phyloP scores from a whole-genome alignment of 2,797 vertebrate species.

The Nannoperca obscura region DNA sequence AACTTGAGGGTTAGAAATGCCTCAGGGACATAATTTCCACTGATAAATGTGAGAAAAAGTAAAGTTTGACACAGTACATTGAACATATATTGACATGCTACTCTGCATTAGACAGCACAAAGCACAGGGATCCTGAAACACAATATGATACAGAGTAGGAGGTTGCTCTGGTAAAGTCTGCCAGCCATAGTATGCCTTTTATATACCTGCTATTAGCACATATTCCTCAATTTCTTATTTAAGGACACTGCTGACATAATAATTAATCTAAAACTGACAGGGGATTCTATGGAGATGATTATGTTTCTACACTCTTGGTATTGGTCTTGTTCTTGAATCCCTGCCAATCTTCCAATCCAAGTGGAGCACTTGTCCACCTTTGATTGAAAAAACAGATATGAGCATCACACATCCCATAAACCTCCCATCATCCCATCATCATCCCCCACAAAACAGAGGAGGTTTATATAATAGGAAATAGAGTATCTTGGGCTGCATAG shows the following conservation, averaged over 20 bases:
- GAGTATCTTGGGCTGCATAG: constrained; percentile 46
- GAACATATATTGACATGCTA: neutral
- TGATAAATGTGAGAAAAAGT: neutral
- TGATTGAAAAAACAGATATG: constrained; percentile 45
- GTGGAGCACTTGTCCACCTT: constrained; percentile 21
- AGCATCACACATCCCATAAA: constrained; percentile 53
- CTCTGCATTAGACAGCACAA: constrained; percentile 32
- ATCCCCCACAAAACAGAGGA: constrained; percentile 44
- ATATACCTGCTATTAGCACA: constrained; percentile 24
- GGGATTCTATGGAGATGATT: constrained; percentile 9
- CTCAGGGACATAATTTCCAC: neutral
- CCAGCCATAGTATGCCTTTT: constrained; percentile 7
- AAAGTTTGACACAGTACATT: neutral
- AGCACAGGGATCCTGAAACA: constrained; percentile 29
- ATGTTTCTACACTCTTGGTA: neutral
- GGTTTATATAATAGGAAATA: constrained; percentile 67
- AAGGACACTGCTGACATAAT: constrained; percentile 14
- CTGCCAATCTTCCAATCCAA: constrained; percentile 15
- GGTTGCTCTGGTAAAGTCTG: constrained; percentile 9
- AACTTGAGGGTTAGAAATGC: neutral
- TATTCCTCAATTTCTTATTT: constrained; percentile 24
- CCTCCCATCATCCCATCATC: constrained; percentile 35
- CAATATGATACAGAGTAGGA: constrained; percentile 27
- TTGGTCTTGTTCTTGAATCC: constrained; percentile 16
- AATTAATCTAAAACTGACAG: constrained; percentile 5